Evolutionary conservation across 2,888 invertebrate genomes (phyloP).

Genomic region (Rhorus exstirpatorius): DNA sequence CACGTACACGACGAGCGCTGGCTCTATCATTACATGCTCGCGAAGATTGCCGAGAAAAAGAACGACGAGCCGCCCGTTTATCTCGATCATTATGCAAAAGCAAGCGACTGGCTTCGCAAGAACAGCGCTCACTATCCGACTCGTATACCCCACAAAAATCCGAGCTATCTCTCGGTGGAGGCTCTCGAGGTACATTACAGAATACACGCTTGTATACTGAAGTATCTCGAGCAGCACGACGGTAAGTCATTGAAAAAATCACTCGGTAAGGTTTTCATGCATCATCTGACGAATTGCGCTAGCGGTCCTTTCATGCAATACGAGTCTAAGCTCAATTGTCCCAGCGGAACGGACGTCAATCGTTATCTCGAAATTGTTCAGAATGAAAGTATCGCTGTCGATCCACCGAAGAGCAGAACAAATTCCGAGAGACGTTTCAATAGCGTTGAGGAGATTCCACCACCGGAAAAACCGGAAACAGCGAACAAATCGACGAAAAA

Average conservation of each 20-base stretch:
- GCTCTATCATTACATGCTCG: slow-evolving; percentile 98
- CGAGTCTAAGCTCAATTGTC: slow-evolving; percentile 85
- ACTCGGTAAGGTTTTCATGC: slow-evolving; percentile 88
- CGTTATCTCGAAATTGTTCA: slow-evolving; percentile 64
- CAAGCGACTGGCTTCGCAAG: slow-evolving; percentile 92
- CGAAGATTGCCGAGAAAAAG: slow-evolving; percentile 96
- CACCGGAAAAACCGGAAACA: slow-evolving; percentile 69
- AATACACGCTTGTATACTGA: slow-evolving; percentile 95
- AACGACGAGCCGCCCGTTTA: slow-evolving; percentile 91
- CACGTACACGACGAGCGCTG: slow-evolving; percentile 93
- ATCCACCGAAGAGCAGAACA: slow-evolving; percentile 76
- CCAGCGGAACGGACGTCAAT: slow-evolving; percentile 71
- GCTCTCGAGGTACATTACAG: slow-evolving; percentile 95
- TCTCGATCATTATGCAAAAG: slow-evolving; percentile 92
- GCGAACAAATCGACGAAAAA: slow-evolving; percentile 65
- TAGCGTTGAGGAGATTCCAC: slow-evolving; percentile 79
- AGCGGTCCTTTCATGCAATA: slow-evolving; percentile 87
- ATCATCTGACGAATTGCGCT: slow-evolving; percentile 87
- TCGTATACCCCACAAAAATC: slow-evolving; percentile 94
- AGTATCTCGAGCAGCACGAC: slow-evolving; percentile 93
- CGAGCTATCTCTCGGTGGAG: slow-evolving; percentile 94
- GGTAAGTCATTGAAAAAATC: slow-evolving; percentile 89
- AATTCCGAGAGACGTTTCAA: slow-evolving; percentile 75
- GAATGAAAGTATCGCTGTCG: slow-evolving; percentile 68
- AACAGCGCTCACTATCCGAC: slow-evolving; percentile 94